These are phyloP conservation scores for Numida meleagris DNA, from an alignment of 2,113 vertebrate genomes.

Conservation along the genomic window DNA sequence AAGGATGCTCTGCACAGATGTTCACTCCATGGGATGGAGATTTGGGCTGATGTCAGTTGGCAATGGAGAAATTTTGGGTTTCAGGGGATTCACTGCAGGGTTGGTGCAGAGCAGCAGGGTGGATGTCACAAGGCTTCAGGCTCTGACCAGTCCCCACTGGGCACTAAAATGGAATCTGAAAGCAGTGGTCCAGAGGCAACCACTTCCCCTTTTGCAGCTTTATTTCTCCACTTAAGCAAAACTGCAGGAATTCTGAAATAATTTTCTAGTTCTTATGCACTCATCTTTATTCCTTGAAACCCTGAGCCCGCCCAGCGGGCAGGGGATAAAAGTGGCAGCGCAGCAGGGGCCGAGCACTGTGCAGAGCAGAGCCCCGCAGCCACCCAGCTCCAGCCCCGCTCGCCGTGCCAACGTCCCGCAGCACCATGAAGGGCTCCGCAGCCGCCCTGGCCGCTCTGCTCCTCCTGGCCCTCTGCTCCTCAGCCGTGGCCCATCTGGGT, in stretches of 20 bases:
- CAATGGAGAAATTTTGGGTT: not conserved
- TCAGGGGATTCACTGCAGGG: too few species aligned
- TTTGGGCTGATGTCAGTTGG: not conserved
- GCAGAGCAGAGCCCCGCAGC: not conserved
- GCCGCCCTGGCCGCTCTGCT: not conserved
- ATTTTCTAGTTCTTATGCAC: not conserved
- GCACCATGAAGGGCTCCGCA: constrained; percentile 28
- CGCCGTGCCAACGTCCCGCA: accelerated
- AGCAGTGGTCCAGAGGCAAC: not conserved
- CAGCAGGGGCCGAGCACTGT: accelerated
- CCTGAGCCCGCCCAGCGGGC: accelerated
- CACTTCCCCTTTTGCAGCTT: not conserved
- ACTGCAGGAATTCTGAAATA: accelerated
- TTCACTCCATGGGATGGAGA: accelerated
- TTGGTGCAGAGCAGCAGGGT: not conserved
- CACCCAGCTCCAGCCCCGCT: not conserved
- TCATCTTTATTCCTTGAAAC: not conserved
- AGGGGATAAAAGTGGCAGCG: not conserved
- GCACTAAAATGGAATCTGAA: not conserved
- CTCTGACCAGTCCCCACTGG: not conserved
- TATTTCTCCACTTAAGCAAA: not conserved
- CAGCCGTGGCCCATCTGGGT: not conserved
- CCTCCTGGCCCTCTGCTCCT: not conserved
- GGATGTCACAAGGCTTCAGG: not conserved
- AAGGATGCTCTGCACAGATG: not conserved